Percentiles rank a stretch among this genome's conserved stretches.
Conservation (phyloP, 2,113 vertebrate genomes). For the Sclerurus mexicanus region DNA sequence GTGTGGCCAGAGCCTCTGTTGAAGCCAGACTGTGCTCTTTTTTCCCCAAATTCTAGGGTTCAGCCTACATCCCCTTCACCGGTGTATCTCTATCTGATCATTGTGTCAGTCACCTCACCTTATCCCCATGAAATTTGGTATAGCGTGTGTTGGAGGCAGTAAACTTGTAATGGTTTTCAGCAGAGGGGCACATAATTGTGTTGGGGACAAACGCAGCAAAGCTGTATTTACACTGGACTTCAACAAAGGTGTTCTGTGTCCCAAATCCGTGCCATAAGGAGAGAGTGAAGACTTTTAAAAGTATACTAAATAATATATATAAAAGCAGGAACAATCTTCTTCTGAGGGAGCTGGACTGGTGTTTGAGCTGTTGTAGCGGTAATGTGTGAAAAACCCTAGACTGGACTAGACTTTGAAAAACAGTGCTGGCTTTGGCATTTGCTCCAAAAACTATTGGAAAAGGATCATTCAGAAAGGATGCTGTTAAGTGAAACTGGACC, state of each 20-base stretch:
- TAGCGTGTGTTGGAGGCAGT: accelerated
- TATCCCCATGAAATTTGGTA: neutral
- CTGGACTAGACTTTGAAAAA: neutral
- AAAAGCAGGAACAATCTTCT: neutral
- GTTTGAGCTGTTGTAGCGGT: neutral
- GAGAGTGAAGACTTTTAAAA: neutral
- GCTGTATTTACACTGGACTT: neutral
- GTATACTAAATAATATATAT: neutral
- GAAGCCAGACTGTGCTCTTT: neutral
- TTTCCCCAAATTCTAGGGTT: neutral
- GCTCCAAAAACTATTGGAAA: constrained; percentile 12
- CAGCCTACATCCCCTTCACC: neutral
- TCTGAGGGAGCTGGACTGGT: neutral
- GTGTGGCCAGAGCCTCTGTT: neutral
- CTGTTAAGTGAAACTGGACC: constrained; percentile 19
- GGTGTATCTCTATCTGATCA: neutral
- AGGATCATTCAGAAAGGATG: constrained; percentile 30
- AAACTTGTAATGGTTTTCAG: neutral
- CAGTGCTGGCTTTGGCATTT: constrained; percentile 20
- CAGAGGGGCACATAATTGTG: neutral
- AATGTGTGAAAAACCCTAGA: constrained; percentile 14
- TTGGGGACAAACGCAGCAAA: neutral
- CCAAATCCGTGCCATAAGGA: neutral
- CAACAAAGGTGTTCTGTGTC: neutral
- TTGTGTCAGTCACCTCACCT: neutral